Conservation (phyloP, 2,113 vertebrate species). For the Lanius ludovicianus region DNA sequence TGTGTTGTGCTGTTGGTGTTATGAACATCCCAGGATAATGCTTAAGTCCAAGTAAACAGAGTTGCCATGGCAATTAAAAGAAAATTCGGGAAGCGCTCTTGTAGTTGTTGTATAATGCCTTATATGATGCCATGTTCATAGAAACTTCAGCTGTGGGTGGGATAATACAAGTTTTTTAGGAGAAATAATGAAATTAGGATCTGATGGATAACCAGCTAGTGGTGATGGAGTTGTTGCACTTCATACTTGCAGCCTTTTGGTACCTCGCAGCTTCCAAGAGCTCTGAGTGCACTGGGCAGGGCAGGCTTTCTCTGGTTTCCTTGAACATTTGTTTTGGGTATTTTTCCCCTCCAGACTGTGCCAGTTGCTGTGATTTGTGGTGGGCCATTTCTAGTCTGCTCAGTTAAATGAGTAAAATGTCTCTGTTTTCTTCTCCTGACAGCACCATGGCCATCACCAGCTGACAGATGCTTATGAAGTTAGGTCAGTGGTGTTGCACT, state of each 20-base stretch:
- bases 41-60: slow-evolving; percentile 43
- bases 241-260: neutral
- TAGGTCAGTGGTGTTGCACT: slow-evolving; percentile 57
- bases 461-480: slow-evolving; percentile 24
- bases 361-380: neutral
- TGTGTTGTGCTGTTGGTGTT: neutral
- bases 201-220: neutral
- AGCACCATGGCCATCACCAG: neutral
- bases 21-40: neutral
- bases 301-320: neutral
- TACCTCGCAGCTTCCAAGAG: neutral
- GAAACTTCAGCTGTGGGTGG: neutral
- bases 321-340: neutral
- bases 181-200: neutral
- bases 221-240: neutral
- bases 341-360: neutral
- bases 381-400: neutral
- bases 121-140: neutral
- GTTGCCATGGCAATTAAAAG: slow-evolving; percentile 25
- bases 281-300: neutral
- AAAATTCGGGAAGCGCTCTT: neutral
- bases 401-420: neutral
- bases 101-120: neutral
- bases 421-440: neutral
- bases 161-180: neutral